phyloP scores from a whole-genome alignment of 2,888 invertebrate species.

The Apamea monoglypha region DNA sequence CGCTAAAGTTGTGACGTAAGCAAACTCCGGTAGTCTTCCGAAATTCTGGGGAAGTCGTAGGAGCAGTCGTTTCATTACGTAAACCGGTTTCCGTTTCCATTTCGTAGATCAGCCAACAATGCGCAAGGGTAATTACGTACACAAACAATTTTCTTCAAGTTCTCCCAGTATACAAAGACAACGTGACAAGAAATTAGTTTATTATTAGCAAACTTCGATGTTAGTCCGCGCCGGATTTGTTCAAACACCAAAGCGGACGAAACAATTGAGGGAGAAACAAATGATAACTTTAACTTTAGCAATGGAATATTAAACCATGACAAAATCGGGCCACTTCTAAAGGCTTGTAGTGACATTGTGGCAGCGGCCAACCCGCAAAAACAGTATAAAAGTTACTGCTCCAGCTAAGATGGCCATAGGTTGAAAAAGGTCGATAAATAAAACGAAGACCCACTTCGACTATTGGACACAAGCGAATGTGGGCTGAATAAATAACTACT shows the following conservation, averaged over 20 bases:
- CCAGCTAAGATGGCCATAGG: background rate
- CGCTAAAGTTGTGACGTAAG: conserved; percentile 34
- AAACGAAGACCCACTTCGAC: conserved; percentile 35
- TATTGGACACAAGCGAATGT: conserved; percentile 47
- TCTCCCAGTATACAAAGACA: conserved; percentile 65
- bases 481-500: conserved; percentile 55
- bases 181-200: conserved; percentile 71
- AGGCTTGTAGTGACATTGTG: background rate
- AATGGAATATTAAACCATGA: conserved; percentile 8
- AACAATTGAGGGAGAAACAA: conserved; percentile 34
- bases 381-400: conserved; percentile 11
- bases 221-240: conserved; percentile 63
- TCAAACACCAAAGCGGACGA: conserved; percentile 58
- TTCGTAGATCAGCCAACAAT: conserved; percentile 76
- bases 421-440: conserved; percentile 26
- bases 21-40: conserved; percentile 46
- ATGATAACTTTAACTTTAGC: conserved; percentile 27
- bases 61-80: conserved; percentile 71
- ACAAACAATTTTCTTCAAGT: conserved; percentile 76
- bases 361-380: background rate
- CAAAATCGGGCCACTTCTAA: background rate
- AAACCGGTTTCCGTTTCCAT: conserved; percentile 75
- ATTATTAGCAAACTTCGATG: conserved; percentile 66
- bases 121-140: conserved; percentile 77
- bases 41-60: conserved; percentile 55